Evolutionary conservation across 2,888 invertebrate genomes (phyloP), one percentile per base, ranked within the genome.

Genomic region (Zygaena filipendulae): DNA sequence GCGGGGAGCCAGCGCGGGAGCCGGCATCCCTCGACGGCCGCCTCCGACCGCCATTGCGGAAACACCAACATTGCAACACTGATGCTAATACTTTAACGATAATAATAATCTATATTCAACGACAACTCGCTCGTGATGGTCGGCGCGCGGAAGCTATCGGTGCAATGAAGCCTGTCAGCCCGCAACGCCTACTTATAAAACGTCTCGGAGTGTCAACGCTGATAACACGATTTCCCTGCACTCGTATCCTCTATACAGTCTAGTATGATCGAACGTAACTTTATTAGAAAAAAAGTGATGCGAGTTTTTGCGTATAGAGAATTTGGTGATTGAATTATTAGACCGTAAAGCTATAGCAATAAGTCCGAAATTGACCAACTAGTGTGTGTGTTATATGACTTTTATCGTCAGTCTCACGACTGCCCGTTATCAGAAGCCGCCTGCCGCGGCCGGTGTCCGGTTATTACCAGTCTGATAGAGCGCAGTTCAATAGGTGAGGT

Each of bases 401-500:
- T n/a, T n/a, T n/a, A n/a, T n/a, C n/a, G n/a, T n/a, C n/a, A n/a
- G n/a, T n/a, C n/a, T n/a, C n/a, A n/a, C n/a, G n/a, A n/a, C n/a
- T n/a, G n/a, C n/a, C n/a, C n/a, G 62, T 74, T 77, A 77, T 77
- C 77, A 53, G 51, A 35, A 77, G 72, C 79, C 63, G 77, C 74
- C 59, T 60, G 66, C 49, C 55, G 67, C 77, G 72, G 77, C 70
- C 59, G 60, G 40, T 44, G 71, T 68, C 84, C 69, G 64, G 84
- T 81, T 79, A 72, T 68, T 75, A 80, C 84, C 72, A 56, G 84
- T 69, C 58, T 40, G 58, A 59, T 64, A 70, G 81, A 72, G 81
- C 75, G 68, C 64, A 74, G 83, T 81, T 83, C 84, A 83, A 77
- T 70, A 82, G 82, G 84, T 82, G 79, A 82, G 82, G 84, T 82